Conservation (phyloP, 2,797 vertebrate species). For the Luscinia luscinia region DNA sequence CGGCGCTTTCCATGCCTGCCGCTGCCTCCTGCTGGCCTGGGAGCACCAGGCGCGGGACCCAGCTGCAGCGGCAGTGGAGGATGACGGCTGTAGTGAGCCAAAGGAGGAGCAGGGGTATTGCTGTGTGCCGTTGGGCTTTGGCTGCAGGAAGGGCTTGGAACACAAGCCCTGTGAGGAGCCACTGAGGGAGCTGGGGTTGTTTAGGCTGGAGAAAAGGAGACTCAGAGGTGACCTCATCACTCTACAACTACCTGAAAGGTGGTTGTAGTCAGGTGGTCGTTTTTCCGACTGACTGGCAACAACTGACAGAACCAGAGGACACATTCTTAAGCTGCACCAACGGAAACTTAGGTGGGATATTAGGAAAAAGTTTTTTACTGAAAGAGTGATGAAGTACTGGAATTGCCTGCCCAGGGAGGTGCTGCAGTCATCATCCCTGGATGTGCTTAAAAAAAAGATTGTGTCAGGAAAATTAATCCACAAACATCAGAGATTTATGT, state of each 20-base stretch:
- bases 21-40: background rate
- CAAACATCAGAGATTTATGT: too few relatives aligned
- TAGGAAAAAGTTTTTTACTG: background rate
- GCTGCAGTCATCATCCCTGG: background rate
- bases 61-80: background rate
- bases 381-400: background rate
- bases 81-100: background rate
- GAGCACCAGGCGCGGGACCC: rapidly evolving
- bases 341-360: background rate
- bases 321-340: background rate
- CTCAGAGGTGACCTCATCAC: background rate
- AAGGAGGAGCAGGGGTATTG: background rate
- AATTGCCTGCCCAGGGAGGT: background rate
- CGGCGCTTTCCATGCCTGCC: background rate
- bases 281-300: background rate
- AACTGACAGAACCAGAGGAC: background rate
- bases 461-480: too few relatives aligned
- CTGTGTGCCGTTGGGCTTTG: background rate
- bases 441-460: background rate
- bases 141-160: background rate
- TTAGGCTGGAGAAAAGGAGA: background rate
- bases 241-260: background rate
- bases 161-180: background rate
- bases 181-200: background rate
- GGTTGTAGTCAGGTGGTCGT: background rate